Percentiles rank a stretch among this genome's conserved stretches.
Evolutionary conservation across 2,797 vertebrate species (phyloP).

Genomic region (Onychomys leucogaster): DNA sequence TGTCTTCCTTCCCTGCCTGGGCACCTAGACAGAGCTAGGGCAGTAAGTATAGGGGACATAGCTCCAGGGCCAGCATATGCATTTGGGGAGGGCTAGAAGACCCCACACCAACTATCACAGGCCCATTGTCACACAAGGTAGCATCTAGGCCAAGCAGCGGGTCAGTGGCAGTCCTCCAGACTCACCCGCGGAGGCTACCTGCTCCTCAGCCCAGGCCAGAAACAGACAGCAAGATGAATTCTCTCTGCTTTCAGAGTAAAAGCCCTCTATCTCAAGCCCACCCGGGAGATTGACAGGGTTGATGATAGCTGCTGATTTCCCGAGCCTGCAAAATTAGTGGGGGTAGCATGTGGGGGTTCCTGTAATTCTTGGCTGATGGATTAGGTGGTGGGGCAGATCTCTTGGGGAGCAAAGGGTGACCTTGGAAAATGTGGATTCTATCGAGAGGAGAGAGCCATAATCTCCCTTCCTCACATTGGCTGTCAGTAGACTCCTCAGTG

Average conservation of each 20-base stretch:
- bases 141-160: background rate
- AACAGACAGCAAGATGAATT: background rate
- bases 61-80: background rate
- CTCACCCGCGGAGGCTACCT: background rate
- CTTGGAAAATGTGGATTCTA: slow-evolving; percentile 70
- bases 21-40: background rate
- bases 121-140: background rate
- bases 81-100: background rate
- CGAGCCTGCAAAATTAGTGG: background rate
- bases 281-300: background rate
- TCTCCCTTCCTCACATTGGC: slow-evolving; percentile 61
- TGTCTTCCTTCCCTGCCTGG: background rate
- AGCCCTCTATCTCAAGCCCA: background rate
- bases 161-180: background rate
- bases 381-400: slow-evolving; percentile 61
- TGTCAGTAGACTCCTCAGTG: slow-evolving; percentile 40
- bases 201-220: no score
- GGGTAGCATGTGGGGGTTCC: background rate
- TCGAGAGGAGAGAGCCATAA: slow-evolving; percentile 48
- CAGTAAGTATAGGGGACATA: background rate
- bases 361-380: slow-evolving; percentile 23
- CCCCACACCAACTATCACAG: background rate
- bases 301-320: slow-evolving; percentile 40
- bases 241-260: background rate
- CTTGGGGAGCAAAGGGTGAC: slow-evolving; percentile 60